Percentiles rank a stretch among this genome's conserved stretches.
Conservation (phyloP, 1,140 invertebrate species). For the Piezodorus guildinii region DNA sequence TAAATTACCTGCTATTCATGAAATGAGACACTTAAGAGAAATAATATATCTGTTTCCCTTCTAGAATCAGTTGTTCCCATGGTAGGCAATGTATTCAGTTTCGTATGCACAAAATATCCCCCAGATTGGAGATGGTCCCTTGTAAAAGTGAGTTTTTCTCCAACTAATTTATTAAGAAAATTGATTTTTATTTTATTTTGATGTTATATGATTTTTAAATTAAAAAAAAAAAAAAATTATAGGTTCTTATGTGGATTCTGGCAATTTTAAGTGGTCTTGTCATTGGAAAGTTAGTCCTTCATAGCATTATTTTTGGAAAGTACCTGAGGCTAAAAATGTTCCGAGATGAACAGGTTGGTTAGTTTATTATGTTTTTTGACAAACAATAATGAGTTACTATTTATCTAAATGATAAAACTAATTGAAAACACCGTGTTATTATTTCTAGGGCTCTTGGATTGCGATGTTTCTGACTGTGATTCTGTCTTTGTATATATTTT, state of each 20-base stretch:
- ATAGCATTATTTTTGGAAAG: constrained; percentile 35
- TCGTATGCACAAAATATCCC: constrained; percentile 41
- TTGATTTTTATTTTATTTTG: background rate
- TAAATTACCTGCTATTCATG: too few species aligned
- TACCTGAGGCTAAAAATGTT: constrained; percentile 44
- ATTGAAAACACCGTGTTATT: constrained; percentile 14
- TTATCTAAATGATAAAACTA: background rate
- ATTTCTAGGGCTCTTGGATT: constrained; percentile 41
- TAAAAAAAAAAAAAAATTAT: too few species aligned
- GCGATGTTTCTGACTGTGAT: constrained; percentile 42
- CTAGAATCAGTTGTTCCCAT: constrained; percentile 42
- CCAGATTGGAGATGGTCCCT: constrained; percentile 38
- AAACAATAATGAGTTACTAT: background rate
- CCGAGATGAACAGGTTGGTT: constrained; percentile 36
- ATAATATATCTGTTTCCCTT: constrained; percentile 19
- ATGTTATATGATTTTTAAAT: too few species aligned
- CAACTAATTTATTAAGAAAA: background rate
- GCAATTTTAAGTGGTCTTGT: constrained; percentile 40
- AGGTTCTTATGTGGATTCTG: constrained; percentile 40
- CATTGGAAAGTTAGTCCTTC: constrained; percentile 41
- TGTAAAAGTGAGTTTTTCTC: constrained; percentile 35
- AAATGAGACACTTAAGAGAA: too few species aligned
- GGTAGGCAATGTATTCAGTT: constrained; percentile 43
- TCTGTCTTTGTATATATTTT: constrained; percentile 41
- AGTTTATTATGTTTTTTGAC: background rate